These are phyloP conservation scores for Amphiura filiformis DNA, from an alignment of 35 echinoderm and acorn worm genomes.

Conservation along the genomic window DNA sequence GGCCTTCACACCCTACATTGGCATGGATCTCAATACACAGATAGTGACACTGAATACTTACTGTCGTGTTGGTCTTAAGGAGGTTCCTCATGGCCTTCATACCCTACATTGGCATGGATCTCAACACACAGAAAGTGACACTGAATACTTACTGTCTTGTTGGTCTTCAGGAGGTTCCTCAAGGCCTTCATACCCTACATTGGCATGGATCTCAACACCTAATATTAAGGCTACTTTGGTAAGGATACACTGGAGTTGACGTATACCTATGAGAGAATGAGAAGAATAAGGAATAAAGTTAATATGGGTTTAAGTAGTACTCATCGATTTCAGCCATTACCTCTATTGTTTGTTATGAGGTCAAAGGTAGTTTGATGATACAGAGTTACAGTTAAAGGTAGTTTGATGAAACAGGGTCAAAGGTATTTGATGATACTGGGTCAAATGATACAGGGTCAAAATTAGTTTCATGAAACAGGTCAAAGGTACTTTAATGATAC, in stretches of 20 bases:
- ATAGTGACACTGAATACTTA: slow-evolving; percentile 78
- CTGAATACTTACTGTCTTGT: slow-evolving; percentile 84
- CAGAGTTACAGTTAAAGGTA: too few relatives aligned
- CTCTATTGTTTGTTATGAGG: background rate
- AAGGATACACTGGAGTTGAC: slow-evolving; percentile 84
- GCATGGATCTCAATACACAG: slow-evolving; percentile 83
- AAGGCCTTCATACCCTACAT: slow-evolving; percentile 73
- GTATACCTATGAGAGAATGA: slow-evolving; percentile 65
- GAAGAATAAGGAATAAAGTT: background rate
- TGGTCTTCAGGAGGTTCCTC: slow-evolving; percentile 90
- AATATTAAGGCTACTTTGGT: slow-evolving; percentile 80
- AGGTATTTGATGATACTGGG: too few relatives aligned
- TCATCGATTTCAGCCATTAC: background rate
- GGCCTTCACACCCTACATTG: slow-evolving; percentile 67
- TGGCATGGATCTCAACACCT: slow-evolving; percentile 81
- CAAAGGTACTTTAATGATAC: too few relatives aligned
- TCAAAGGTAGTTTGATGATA: too few relatives aligned
- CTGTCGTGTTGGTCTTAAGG: slow-evolving; percentile 92
- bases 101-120: slow-evolving; percentile 74
- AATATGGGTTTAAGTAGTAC: background rate
- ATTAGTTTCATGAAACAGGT: too few relatives aligned
- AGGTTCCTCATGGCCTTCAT: slow-evolving; percentile 76
- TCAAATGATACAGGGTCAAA: too few relatives aligned
- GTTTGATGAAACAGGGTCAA: too few relatives aligned
- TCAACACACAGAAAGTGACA: slow-evolving; percentile 72